These are phyloP conservation scores for Pammene fasciana DNA, from an alignment of 2,888 invertebrate species.

Conservation along the genomic window DNA sequence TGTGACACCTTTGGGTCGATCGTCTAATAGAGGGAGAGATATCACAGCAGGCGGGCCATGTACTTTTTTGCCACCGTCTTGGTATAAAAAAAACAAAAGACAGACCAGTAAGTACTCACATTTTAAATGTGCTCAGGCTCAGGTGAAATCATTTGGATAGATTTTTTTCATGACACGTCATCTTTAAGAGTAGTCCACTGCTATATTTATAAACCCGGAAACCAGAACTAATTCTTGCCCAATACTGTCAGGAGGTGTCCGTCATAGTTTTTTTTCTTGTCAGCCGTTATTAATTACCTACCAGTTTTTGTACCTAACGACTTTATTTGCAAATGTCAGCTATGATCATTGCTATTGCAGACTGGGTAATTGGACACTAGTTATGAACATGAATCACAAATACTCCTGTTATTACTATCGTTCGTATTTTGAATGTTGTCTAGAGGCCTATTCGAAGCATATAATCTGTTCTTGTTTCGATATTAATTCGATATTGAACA, in stretches of 20 bases:
- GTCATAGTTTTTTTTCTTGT: neutral
- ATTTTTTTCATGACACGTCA: too few species aligned
- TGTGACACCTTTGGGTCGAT: too few species aligned
- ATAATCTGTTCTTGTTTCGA: too few species aligned
- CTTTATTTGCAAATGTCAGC: conserved; percentile 10
- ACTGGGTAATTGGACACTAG: neutral
- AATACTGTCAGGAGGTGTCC: neutral
- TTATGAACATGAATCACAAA: neutral
- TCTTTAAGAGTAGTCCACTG: neutral
- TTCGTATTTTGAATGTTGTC: neutral
- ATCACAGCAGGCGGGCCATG: too few species aligned
- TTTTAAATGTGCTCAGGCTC: too few species aligned
- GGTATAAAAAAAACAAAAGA: too few species aligned
- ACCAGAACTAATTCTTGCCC: neutral
- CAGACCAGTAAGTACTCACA: too few species aligned
- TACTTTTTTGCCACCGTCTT: too few species aligned
- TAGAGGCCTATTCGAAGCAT: too few species aligned
- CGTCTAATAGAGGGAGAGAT: too few species aligned
- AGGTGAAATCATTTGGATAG: too few species aligned
- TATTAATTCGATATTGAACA: too few species aligned
- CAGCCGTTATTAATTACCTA: neutral
- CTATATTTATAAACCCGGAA: neutral
- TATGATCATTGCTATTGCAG: neutral
- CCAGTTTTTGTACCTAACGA: neutral
- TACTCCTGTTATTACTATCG: neutral